These are phyloP conservation scores for Notospermus geniculatus DNA, from an alignment of 1,140 invertebrate genomes.

Conservation along the genomic window DNA sequence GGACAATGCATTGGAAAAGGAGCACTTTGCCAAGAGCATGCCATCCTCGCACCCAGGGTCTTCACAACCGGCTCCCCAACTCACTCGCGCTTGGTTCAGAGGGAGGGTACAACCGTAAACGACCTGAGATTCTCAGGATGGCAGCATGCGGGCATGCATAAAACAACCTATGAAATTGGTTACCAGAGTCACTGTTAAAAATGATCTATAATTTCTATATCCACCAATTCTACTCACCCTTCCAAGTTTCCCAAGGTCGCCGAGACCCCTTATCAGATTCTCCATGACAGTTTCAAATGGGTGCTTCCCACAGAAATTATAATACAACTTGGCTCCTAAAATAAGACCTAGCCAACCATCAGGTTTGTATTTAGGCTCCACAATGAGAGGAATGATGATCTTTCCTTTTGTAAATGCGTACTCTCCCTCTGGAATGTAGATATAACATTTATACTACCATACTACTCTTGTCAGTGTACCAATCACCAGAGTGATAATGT, in stretches of 20 bases:
- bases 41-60: too few relatives aligned
- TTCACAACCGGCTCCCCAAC: too few relatives aligned
- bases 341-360: slow-evolving; percentile 24
- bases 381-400: slow-evolving; percentile 14
- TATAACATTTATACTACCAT: too few relatives aligned
- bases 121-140: too few relatives aligned
- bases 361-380: slow-evolving; percentile 20
- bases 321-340: slow-evolving; percentile 13
- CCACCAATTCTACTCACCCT: too few relatives aligned
- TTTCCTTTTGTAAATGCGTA: slow-evolving; percentile 21
- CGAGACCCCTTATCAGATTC: slow-evolving; percentile 30
- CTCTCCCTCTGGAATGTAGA: slow-evolving; percentile 21
- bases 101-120: too few relatives aligned
- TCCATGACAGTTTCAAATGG: slow-evolving; percentile 35
- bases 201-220: background rate
- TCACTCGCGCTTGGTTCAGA: too few relatives aligned
- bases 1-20: background rate
- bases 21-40: too few relatives aligned
- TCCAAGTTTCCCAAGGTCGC: slow-evolving; percentile 7
- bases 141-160: background rate
- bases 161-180: background rate
- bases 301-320: slow-evolving; percentile 13
- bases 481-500: too few relatives aligned
- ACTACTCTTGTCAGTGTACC: too few relatives aligned
- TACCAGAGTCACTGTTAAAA: background rate